Conservation (phyloP, 1,140 invertebrate genomes). For the Panagrolaimus sp. region DNA sequence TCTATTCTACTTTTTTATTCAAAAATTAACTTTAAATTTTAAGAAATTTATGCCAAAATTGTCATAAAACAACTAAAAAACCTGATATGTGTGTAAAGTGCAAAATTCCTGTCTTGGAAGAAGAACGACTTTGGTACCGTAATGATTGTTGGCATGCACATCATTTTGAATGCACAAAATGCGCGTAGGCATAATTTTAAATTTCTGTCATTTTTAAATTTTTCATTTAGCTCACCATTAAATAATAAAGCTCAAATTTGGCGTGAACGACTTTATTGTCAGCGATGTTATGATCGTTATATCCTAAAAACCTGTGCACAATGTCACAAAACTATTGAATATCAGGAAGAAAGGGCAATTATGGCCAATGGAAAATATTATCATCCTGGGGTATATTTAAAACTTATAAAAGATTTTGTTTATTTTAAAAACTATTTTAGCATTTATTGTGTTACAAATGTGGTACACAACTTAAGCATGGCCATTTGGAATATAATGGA, state of each 20-base stretch:
- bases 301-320: neutral
- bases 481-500: neutral
- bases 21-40: neutral
- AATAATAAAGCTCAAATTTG: constrained; percentile 11
- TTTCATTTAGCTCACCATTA: neutral
- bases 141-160: neutral
- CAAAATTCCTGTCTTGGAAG: neutral
- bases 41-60: neutral
- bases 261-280: constrained; percentile 2
- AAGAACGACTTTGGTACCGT: constrained; percentile 6
- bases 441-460: constrained; percentile 10
- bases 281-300: neutral
- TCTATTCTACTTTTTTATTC: neutral
- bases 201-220: neutral
- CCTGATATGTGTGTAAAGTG: neutral
- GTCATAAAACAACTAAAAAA: neutral
- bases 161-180: constrained; percentile 14
- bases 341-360: neutral
- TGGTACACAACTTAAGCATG: neutral
- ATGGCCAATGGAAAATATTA: neutral
- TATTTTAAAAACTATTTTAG: neutral
- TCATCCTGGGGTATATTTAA: neutral
- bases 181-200: neutral
- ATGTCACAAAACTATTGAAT: constrained; percentile 13
- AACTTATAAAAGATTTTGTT: neutral